Percentiles rank a stretch among this genome's conserved stretches.
Evolutionary conservation across 2,113 vertebrate genomes (phyloP).

Genomic region (Gopherus flavomarginatus): DNA sequence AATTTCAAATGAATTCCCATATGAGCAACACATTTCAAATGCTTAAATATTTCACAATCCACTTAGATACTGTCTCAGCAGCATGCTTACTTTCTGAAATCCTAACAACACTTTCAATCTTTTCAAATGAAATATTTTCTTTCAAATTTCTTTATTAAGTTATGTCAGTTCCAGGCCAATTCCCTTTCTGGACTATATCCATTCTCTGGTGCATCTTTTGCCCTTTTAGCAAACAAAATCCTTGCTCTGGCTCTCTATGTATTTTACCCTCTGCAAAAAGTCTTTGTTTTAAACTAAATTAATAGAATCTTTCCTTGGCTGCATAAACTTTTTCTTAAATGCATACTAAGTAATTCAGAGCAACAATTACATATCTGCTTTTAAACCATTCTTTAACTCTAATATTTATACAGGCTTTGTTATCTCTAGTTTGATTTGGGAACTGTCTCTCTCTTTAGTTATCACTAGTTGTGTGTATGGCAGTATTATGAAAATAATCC

Average conservation of each 20-base stretch:
- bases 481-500: not conserved
- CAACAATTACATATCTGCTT: not conserved
- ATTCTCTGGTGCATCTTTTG: not conserved
- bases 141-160: conserved; percentile 51
- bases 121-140: conserved; percentile 61
- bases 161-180: conserved; percentile 32
- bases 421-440: not conserved
- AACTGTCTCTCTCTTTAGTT: not conserved
- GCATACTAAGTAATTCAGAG: not conserved
- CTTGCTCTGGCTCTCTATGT: not conserved
- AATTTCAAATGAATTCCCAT: conserved; percentile 70
- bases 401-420: not conserved
- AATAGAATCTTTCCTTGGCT: not conserved
- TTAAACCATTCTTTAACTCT: not conserved
- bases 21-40: conserved; percentile 60
- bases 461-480: not conserved
- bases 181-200: conserved; percentile 54
- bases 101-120: conserved; percentile 61
- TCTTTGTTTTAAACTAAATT: not conserved
- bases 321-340: not conserved
- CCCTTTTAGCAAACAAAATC: conserved; percentile 27
- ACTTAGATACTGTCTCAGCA: conserved; percentile 36
- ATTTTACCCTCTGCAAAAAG: not conserved
- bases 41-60: conserved; percentile 55
- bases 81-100: conserved; percentile 49